These are phyloP conservation scores for Ciconia stormi DNA, from an alignment of 2,113 vertebrate species.

Conservation along the genomic window DNA sequence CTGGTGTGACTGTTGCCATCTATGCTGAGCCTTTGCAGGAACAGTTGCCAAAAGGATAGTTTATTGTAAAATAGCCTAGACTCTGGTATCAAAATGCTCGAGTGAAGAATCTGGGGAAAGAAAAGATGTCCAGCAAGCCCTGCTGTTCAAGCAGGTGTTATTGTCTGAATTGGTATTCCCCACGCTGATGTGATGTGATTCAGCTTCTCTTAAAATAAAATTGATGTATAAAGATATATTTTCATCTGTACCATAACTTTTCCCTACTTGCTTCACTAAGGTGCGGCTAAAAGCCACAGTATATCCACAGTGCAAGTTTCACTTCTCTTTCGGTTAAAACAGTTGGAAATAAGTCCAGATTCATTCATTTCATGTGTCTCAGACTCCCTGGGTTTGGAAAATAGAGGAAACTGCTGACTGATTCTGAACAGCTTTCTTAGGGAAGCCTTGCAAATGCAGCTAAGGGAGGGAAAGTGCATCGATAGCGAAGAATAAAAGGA, in stretches of 20 bases:
- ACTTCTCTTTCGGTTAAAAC: background rate
- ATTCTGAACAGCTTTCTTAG: background rate
- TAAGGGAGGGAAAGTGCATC: background rate
- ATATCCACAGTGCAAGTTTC: background rate
- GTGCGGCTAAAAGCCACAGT: background rate
- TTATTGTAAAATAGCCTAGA: background rate
- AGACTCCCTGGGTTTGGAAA: background rate
- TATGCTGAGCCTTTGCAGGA: background rate
- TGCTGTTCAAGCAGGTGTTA: background rate
- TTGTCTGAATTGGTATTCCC: background rate
- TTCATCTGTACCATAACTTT: background rate
- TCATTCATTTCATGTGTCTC: background rate
- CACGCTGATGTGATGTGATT: accelerated
- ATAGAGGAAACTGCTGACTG: background rate
- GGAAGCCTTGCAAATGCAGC: background rate
- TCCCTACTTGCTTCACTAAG: background rate
- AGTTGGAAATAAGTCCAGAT: background rate
- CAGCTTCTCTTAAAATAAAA: background rate
- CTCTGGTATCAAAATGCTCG: background rate
- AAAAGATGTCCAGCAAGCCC: background rate
- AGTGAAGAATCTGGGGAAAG: background rate
- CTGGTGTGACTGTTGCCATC: too few species aligned
- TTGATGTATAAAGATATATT: background rate
- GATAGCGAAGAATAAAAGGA: background rate
- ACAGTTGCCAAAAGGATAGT: background rate